Conservation (phyloP, 2,797 vertebrate genomes). For the Orientallactaga sibirica region DNA sequence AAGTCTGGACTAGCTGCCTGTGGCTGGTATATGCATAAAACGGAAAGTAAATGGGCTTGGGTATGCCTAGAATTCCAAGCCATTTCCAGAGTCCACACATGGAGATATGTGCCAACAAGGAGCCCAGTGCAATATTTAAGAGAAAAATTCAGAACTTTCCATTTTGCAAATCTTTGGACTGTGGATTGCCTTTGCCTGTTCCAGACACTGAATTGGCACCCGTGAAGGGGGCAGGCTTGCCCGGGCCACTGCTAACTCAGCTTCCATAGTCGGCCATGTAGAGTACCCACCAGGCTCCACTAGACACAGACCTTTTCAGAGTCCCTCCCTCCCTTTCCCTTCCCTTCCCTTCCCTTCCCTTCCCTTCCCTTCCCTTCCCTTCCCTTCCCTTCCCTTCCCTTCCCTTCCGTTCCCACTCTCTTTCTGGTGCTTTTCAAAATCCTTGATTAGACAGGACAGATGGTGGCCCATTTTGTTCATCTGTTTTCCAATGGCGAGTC, state of each 20-base stretch:
- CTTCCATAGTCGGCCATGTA: background rate
- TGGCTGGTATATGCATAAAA: background rate
- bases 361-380: too few species aligned
- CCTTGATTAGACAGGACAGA: conserved; percentile 4
- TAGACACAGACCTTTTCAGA: accelerated
- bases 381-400: background rate
- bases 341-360: too few species aligned
- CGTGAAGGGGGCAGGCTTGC: background rate
- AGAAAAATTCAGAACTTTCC: conserved; percentile 21
- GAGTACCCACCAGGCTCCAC: background rate
- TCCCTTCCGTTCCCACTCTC: background rate
- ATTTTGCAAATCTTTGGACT: conserved; percentile 11
- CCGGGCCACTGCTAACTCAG: background rate
- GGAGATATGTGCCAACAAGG: conserved; percentile 37
- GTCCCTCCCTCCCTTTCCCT: too few species aligned
- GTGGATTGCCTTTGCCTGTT: background rate
- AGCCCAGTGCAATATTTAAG: conserved; percentile 16
- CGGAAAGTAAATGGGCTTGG: conserved; percentile 63
- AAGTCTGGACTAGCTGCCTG: background rate
- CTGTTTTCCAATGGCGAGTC: conserved; percentile 33
- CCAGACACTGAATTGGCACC: background rate
- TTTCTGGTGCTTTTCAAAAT: conserved; percentile 48
- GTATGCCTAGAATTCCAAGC: conserved; percentile 38
- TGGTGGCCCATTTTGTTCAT: background rate
- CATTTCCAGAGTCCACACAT: conserved; percentile 40